Evolutionary conservation across 2,888 invertebrate genomes (phyloP).

Genomic region (Caenorhabditis virilis): DNA sequence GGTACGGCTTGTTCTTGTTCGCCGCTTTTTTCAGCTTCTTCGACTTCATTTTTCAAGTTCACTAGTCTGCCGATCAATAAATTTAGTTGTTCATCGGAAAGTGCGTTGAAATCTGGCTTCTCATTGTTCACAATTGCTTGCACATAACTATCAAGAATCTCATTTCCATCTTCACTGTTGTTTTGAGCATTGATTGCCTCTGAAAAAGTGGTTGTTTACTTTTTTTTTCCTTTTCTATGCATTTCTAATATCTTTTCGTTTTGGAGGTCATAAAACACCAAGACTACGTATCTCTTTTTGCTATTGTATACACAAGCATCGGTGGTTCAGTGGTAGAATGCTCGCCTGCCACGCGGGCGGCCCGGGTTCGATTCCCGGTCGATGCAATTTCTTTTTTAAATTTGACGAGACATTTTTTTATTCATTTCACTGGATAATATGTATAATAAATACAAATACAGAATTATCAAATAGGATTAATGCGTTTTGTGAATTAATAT

Average conservation of each 20-base stretch:
- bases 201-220: no score
- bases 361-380: conserved; percentile 67
- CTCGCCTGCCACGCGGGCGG: conserved; percentile 68
- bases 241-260: no score
- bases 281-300: no score
- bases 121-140: conserved; percentile 38
- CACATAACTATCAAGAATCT: conserved; percentile 37
- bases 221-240: no score
- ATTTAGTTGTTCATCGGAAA: conserved; percentile 42
- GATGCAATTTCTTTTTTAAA: conserved; percentile 49
- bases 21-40: conserved; percentile 13
- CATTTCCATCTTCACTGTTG: conserved; percentile 22
- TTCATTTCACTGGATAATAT: no score
- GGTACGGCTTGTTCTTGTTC: conserved; percentile 52
- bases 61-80: conserved; percentile 26
- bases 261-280: no score
- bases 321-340: conserved; percentile 68
- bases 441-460: no score
- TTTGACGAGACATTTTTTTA: no score
- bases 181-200: conserved; percentile 30
- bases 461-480: no score
- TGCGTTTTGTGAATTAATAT: no score
- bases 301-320: no score
- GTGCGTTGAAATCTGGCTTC: conserved; percentile 36
- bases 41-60: conserved; percentile 13